These are phyloP conservation scores for Perizoma affinitatum DNA, from an alignment of 2,888 invertebrate genomes.

Conservation along the genomic window DNA sequence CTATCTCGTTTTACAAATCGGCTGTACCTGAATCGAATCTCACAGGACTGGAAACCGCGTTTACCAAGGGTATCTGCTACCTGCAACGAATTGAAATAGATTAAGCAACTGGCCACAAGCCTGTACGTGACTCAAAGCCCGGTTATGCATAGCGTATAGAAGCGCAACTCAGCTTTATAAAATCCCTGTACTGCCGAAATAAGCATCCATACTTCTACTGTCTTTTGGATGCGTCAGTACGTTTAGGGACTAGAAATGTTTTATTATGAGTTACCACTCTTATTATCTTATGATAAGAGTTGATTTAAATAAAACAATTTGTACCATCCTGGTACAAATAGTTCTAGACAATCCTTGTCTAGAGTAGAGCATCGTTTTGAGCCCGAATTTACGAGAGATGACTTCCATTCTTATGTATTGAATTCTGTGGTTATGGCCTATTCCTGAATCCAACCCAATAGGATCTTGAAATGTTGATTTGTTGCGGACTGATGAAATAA, in stretches of 20 bases:
- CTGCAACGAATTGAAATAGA: slow-evolving; percentile 47
- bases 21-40: slow-evolving; percentile 26
- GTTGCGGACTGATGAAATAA: slow-evolving; percentile 18
- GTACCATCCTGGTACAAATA: too few relatives aligned
- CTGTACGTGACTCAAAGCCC: slow-evolving; percentile 52
- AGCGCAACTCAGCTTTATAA: slow-evolving; percentile 7
- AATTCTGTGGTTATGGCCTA: slow-evolving; percentile 5
- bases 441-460: slow-evolving; percentile 44
- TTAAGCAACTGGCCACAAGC: slow-evolving; percentile 54
- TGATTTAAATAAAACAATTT: too few relatives aligned
- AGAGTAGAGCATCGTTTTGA: too few relatives aligned
- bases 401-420: too few relatives aligned
- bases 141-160: slow-evolving; percentile 7
- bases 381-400: too few relatives aligned
- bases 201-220: neutral
- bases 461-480: slow-evolving; percentile 27
- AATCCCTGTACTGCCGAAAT: neutral
- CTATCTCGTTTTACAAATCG: slow-evolving; percentile 19
- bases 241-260: neutral
- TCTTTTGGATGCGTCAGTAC: slow-evolving; percentile 2
- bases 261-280: too few relatives aligned
- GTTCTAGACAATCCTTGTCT: too few relatives aligned
- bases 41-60: slow-evolving; percentile 22
- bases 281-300: too few relatives aligned
- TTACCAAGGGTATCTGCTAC: slow-evolving; percentile 34